Percentiles rank a stretch among this genome's conserved stretches.
phyloP scores from a whole-genome alignment of 2,113 vertebrate species.

The Amphiprion ocellaris region DNA sequence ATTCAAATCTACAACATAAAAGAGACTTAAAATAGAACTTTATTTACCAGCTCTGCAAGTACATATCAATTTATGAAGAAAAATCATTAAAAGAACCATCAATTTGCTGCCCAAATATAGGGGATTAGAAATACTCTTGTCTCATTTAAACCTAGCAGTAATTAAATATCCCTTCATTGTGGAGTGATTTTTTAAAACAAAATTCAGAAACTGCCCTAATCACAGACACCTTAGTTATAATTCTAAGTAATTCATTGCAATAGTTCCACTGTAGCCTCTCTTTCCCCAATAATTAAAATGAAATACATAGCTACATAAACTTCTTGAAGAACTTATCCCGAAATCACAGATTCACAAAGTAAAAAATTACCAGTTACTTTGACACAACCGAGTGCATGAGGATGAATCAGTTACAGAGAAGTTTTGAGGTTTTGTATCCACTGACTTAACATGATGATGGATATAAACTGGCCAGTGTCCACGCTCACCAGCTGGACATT shows the following conservation, averaged over 20 bases:
- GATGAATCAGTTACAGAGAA: neutral
- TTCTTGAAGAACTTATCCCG: neutral
- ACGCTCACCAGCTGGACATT: constrained; percentile 64
- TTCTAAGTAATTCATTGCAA: neutral
- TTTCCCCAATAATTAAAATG: too few species aligned
- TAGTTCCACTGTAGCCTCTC: too few species aligned
- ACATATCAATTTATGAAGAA: too few species aligned
- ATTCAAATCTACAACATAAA: neutral
- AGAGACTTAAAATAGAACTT: too few species aligned
- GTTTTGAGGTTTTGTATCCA: neutral
- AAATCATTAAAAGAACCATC: too few species aligned
- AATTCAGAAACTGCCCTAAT: too few species aligned
- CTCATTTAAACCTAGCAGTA: neutral
- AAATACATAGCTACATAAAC: too few species aligned
- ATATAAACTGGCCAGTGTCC: constrained; percentile 37
- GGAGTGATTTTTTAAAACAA: too few species aligned
- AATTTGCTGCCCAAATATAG: too few species aligned
- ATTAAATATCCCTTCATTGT: neutral
- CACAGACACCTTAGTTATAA: neutral
- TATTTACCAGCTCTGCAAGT: too few species aligned
- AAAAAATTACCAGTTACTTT: too few species aligned
- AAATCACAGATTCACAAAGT: neutral
- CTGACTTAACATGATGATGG: neutral
- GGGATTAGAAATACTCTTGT: too few species aligned
- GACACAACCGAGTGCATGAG: neutral